A percentile compares a stretch with the other conserved stretches of the same genome.
Evolutionary conservation across 2,888 invertebrate species (phyloP).

Genomic region (Corbicula japonica): DNA sequence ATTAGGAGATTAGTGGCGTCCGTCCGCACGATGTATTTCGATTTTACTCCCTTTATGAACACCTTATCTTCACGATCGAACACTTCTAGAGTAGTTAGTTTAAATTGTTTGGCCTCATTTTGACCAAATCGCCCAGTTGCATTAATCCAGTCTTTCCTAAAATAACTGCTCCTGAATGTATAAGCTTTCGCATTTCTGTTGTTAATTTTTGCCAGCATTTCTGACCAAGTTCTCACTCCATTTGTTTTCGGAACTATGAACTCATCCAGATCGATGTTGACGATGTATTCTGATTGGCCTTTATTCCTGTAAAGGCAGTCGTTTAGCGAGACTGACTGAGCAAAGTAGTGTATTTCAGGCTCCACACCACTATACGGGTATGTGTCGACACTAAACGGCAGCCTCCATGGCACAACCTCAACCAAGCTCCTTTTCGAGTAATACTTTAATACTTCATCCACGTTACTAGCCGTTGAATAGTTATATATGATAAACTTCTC

Average conservation of each 20-base stretch:
- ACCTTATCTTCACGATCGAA: constrained; percentile 67
- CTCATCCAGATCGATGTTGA: constrained; percentile 84
- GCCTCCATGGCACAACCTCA: constrained; percentile 80
- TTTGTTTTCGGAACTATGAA: constrained; percentile 80
- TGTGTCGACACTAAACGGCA: constrained; percentile 76
- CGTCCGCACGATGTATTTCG: constrained; percentile 77
- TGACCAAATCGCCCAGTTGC: constrained; percentile 36
- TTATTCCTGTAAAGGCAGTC: constrained; percentile 83
- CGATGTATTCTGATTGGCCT: constrained; percentile 73
- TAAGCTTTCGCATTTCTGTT: constrained; percentile 34
- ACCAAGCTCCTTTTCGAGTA: constrained; percentile 73
- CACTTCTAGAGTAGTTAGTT: constrained; percentile 69
- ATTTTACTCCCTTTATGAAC: constrained; percentile 56
- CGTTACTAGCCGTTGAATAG: constrained; percentile 73
- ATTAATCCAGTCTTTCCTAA: constrained; percentile 75
- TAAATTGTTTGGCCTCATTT: constrained; percentile 64
- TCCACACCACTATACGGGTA: background rate
- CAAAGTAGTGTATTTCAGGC: constrained; percentile 83
- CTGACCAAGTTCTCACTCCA: constrained; percentile 63
- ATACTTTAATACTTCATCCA: constrained; percentile 72
- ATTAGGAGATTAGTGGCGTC: constrained; percentile 66
- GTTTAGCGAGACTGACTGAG: constrained; percentile 83
- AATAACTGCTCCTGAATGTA: constrained; percentile 72
- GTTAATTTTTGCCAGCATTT: background rate
- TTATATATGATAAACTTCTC: constrained; percentile 81